Evolutionary conservation across 2,113 vertebrate genomes (phyloP).

Genomic region (Corythoichthys haematopterus): DNA sequence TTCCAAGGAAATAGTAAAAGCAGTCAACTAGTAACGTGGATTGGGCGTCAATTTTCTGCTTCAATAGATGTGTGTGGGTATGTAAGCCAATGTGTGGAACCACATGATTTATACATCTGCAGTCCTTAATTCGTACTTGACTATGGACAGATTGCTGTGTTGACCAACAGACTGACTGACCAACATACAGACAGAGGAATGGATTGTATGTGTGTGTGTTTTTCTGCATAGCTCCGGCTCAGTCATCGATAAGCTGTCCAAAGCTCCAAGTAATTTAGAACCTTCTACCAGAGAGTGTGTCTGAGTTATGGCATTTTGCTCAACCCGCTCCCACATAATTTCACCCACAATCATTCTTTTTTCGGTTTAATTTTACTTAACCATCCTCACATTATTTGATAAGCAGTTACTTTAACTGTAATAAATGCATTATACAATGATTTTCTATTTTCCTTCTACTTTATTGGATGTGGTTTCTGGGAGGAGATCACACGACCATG

Average conservation of each 20-base stretch:
- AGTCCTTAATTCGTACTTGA: background rate
- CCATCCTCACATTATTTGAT: background rate
- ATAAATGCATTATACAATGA: background rate
- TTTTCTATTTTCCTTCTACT: background rate
- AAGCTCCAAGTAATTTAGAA: conserved; percentile 70
- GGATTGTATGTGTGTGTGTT: conserved; percentile 20
- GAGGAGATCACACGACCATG: too few species aligned
- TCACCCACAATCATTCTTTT: conserved; percentile 14
- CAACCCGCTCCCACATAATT: conserved; percentile 18
- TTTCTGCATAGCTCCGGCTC: conserved; percentile 44
- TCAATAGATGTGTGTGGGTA: conserved; percentile 31
- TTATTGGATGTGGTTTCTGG: background rate
- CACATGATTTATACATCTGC: conserved; percentile 7
- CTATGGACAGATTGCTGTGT: conserved; percentile 16
- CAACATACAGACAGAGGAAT: conserved; percentile 14
- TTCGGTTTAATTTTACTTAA: conserved; percentile 7
- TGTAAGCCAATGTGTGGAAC: conserved; percentile 4
- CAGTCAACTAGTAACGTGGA: conserved; percentile 30
- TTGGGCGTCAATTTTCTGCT: conserved; percentile 47
- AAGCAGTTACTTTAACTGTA: background rate
- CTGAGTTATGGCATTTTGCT: conserved; percentile 68
- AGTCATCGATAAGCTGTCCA: conserved; percentile 73
- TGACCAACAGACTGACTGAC: conserved; percentile 18
- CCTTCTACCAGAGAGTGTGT: conserved; percentile 55
- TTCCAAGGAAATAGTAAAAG: conserved; percentile 5